phyloP scores from a whole-genome alignment of 2,888 invertebrate genomes.

The Coelinius sp. region DNA sequence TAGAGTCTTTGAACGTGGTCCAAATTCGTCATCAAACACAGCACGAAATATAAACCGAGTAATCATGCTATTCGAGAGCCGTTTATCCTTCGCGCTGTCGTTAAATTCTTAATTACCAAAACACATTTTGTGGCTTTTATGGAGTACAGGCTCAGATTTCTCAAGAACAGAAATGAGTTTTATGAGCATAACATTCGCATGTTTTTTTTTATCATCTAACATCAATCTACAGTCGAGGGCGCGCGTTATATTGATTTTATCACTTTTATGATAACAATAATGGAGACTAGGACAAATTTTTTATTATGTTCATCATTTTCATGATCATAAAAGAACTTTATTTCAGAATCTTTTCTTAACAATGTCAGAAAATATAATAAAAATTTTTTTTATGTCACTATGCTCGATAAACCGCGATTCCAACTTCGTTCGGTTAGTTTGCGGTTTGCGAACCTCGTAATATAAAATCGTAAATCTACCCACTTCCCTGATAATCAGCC shows the following conservation, averaged over 20 bases:
- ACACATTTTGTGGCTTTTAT: slow-evolving; percentile 42
- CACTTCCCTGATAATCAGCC: no score
- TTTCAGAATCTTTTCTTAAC: no score
- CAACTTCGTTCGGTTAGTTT: no score
- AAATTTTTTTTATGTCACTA: no score
- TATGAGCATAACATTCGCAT: slow-evolving; percentile 42
- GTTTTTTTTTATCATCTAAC: slow-evolving; percentile 3
- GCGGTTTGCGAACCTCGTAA: no score
- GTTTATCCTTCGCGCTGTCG: slow-evolving; percentile 30
- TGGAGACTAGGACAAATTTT: not conserved
- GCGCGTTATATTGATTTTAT: not conserved
- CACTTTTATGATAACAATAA: not conserved
- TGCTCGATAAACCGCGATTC: no score
- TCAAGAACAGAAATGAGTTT: slow-evolving; percentile 7
- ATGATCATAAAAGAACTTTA: no score
- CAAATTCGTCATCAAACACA: slow-evolving; percentile 6
- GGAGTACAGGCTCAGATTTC: not conserved
- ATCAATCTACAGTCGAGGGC: not conserved
- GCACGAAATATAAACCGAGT: not conserved
- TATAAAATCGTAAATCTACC: no score
- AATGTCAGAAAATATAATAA: no score
- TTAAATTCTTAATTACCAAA: slow-evolving; percentile 46
- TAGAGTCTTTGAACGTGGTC: not conserved
- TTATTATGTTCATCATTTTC: no score
- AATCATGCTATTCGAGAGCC: slow-evolving; percentile 9